Percentiles rank a stretch among this genome's conserved stretches.
Evolutionary conservation across 2,888 invertebrate species (phyloP).

Genomic region (Mythimna loreyi): DNA sequence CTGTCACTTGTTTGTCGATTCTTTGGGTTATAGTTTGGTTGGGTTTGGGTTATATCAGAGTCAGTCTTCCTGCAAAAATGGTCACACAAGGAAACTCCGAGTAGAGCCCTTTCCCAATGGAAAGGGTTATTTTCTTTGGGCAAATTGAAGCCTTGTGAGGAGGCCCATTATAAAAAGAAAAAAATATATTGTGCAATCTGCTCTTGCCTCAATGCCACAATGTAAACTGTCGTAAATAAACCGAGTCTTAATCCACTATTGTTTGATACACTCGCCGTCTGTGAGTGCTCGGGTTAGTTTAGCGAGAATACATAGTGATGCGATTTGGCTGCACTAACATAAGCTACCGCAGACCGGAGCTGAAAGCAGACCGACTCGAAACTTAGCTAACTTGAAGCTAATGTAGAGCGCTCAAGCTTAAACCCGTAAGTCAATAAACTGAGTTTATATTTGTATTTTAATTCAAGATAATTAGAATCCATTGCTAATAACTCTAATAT

Average conservation of each 20-base stretch:
- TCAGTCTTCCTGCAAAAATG: too few relatives aligned
- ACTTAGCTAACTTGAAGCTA: slow-evolving; percentile 38
- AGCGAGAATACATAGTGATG: slow-evolving; percentile 30
- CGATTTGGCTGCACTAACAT: slow-evolving; percentile 42
- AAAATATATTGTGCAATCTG: not conserved
- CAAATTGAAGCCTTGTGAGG: too few relatives aligned
- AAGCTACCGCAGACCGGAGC: slow-evolving; percentile 38
- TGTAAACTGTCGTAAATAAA: not conserved
- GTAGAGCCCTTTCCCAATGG: too few relatives aligned
- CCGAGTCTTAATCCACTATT: slow-evolving; percentile 19
- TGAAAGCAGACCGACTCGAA: slow-evolving; percentile 33
- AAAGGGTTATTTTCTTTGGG: too few relatives aligned
- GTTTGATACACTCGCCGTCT: slow-evolving; percentile 18
- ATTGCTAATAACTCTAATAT: too few relatives aligned
- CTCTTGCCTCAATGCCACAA: not conserved
- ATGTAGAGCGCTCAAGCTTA: slow-evolving; percentile 11
- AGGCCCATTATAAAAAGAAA: too few relatives aligned
- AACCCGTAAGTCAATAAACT: slow-evolving; percentile 9
- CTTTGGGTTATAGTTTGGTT: too few relatives aligned
- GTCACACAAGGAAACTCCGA: too few relatives aligned
- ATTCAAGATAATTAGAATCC: too few relatives aligned
- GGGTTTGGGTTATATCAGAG: too few relatives aligned
- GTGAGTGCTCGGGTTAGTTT: slow-evolving; percentile 22
- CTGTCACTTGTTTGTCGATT: too few relatives aligned
- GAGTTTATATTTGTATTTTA: too few relatives aligned